A percentile compares a stretch with the other conserved stretches of the same genome.
phyloP scores from a whole-genome alignment of 2,797 vertebrate genomes.

The Catamblyrhynchus diadema region DNA sequence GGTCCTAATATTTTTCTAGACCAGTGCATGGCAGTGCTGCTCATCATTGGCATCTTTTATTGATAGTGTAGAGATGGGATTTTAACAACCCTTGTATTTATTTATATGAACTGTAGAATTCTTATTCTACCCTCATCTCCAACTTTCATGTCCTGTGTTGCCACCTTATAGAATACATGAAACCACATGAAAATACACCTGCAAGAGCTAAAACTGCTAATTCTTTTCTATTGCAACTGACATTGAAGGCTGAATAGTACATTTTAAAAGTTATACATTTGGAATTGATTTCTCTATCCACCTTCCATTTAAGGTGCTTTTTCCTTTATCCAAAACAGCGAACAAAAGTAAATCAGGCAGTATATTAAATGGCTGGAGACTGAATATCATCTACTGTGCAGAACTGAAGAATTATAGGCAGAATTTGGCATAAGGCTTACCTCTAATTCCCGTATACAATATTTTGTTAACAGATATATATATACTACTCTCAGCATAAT shows the following conservation, averaged over 20 bases:
- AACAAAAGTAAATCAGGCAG: constrained; percentile 7
- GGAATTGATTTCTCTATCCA: neutral
- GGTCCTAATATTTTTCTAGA: neutral
- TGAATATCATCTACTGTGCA: neutral
- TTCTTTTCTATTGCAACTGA: neutral
- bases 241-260: neutral
- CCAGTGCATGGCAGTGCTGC: neutral
- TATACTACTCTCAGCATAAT: constrained; percentile 21
- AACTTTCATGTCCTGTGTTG: neutral
- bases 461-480: constrained; percentile 62
- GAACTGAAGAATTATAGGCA: constrained; percentile 41
- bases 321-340: neutral
- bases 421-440: constrained; percentile 51
- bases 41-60: neutral
- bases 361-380: constrained; percentile 12
- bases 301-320: neutral
- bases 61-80: neutral
- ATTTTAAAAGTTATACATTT: neutral
- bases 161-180: neutral
- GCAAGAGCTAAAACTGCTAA: neutral
- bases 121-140: neutral
- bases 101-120: neutral
- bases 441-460: constrained; percentile 63
- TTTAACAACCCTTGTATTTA: neutral
- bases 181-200: neutral